Percentiles rank a stretch among this genome's conserved stretches.
phyloP scores from a whole-genome alignment of 1,140 invertebrate species.

The Pseudomyrmex flavicornis region DNA sequence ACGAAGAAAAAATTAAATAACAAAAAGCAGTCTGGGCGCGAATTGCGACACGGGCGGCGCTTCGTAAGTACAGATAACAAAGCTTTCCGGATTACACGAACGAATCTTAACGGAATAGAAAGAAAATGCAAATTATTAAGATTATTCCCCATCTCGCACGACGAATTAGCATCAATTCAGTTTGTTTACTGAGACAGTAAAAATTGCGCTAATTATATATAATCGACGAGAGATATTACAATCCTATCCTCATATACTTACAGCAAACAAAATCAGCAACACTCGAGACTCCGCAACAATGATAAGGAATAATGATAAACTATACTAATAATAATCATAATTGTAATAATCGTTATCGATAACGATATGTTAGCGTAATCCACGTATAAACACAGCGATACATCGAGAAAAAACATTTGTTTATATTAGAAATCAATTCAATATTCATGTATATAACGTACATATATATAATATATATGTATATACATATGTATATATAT shows the following conservation, averaged over 20 bases:
- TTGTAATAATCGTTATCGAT: constrained; percentile 56
- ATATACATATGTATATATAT: constrained; percentile 78
- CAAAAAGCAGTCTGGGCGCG: not conserved
- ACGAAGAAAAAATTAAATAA: constrained; percentile 33
- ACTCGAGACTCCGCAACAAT: constrained; percentile 60
- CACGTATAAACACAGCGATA: constrained; percentile 80
- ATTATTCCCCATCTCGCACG: not conserved
- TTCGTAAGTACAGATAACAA: constrained; percentile 46
- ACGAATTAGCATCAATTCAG: constrained; percentile 8
- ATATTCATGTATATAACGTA: constrained; percentile 78
- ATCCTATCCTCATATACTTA: constrained; percentile 51
- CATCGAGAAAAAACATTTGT: constrained; percentile 77
- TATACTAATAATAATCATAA: constrained; percentile 56
- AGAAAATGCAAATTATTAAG: constrained; percentile 12
- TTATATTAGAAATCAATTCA: constrained; percentile 81
- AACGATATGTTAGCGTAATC: constrained; percentile 82
- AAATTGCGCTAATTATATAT: constrained; percentile 45
- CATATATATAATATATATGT: constrained; percentile 76
- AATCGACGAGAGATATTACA: constrained; percentile 7
- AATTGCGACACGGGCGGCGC: not conserved
- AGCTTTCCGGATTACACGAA: constrained; percentile 12
- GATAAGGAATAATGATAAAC: constrained; percentile 54
- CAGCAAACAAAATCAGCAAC: constrained; percentile 65
- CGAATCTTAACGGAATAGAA: constrained; percentile 11
- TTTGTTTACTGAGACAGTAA: constrained; percentile 25